Evolutionary conservation across 1,140 invertebrate species (phyloP), one percentile per base, ranked within the genome.

Genomic region (Nebria ingens): DNA sequence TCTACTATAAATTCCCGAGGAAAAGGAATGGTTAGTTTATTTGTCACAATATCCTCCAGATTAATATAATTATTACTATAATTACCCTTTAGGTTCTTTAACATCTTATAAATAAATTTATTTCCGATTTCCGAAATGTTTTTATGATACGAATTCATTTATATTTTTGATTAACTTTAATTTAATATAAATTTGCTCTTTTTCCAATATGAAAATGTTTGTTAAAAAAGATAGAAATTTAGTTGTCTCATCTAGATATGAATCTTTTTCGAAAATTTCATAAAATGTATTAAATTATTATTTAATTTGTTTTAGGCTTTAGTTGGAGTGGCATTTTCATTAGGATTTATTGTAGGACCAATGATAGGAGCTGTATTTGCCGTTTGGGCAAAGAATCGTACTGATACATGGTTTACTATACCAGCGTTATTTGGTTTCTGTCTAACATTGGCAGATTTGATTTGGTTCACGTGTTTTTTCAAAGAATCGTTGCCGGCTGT

Each of bases 261-360:
- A 52, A 38, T 13, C 13, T 52, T 21, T 12, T 20, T 25, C 2
- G 19, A 11, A 6, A 20, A 12, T 22, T 52, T 9, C 25, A 13
- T 52, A 54, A 15, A 4, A 6, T 54, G 19, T 51, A n/a, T n/a
- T n/a, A n/a, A 51, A 15, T 51, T n/a, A n/a, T n/a, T n/a, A n/a
- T n/a, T n/a, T n/a, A n/a, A n/a, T n/a, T 64, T 61, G 68, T 81
- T 82, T 61, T 73, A 94, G 91, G 96, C 97, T 15, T 71, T 98
- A 22, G 87, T 99, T 57, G 97, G 97, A 13, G 85, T 97, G 64
- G 93, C 96, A 2, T 99, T 99, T 76, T 98, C 95, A 0, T 73
- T 99, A 54, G 96, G 94, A 13, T 99, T 99, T 72, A 91, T 98
- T 59, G 73, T 97, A 58, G 96, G 97, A 0, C 97, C 96, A 19